Percentiles rank a stretch among this genome's conserved stretches.
Conservation (phyloP, 2,113 vertebrate species). For the Oncorhynchus gorbuscha region DNA sequence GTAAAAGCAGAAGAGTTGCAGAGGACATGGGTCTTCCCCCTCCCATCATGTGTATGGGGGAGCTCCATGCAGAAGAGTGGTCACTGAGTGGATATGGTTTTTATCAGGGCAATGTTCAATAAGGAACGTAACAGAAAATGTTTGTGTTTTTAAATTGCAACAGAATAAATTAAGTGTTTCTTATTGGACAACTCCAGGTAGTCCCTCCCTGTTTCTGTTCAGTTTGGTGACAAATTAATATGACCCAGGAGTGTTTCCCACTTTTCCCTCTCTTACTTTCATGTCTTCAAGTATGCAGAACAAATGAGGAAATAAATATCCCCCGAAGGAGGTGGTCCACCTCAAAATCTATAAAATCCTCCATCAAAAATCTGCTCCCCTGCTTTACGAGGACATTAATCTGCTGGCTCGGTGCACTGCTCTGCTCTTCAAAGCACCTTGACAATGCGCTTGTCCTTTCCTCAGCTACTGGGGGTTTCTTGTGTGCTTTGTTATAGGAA, state of each 20-base stretch:
- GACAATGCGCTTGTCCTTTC: constrained; percentile 62
- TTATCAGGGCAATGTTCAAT: constrained; percentile 7
- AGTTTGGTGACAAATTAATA: constrained; percentile 1
- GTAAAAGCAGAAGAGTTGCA: constrained; percentile 4
- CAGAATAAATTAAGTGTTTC: too few species aligned
- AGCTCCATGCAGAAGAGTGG: constrained; percentile 47
- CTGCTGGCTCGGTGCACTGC: constrained; percentile 46
- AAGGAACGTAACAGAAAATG: too few species aligned
- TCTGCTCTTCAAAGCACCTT: constrained; percentile 75
- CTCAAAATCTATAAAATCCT: constrained; percentile 72
- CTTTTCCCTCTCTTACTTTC: constrained; percentile 37
- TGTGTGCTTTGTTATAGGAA: constrained; percentile 59
- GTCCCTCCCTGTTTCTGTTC: too few species aligned
- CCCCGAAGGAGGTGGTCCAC: constrained; percentile 66
- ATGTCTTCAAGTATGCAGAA: constrained; percentile 55
- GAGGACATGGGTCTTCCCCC: background rate
- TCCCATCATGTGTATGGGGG: constrained; percentile 30
- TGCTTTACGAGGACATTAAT: constrained; percentile 76
- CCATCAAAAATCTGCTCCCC: constrained; percentile 72
- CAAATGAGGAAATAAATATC: constrained; percentile 68
- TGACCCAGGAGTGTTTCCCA: constrained; percentile 11
- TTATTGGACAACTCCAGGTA: too few species aligned
- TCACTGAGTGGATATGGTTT: constrained; percentile 42
- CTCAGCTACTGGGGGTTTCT: constrained; percentile 46
- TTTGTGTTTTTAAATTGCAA: too few species aligned